phyloP scores from a whole-genome alignment of 2,888 invertebrate species.

The Leptopilina myrica region DNA sequence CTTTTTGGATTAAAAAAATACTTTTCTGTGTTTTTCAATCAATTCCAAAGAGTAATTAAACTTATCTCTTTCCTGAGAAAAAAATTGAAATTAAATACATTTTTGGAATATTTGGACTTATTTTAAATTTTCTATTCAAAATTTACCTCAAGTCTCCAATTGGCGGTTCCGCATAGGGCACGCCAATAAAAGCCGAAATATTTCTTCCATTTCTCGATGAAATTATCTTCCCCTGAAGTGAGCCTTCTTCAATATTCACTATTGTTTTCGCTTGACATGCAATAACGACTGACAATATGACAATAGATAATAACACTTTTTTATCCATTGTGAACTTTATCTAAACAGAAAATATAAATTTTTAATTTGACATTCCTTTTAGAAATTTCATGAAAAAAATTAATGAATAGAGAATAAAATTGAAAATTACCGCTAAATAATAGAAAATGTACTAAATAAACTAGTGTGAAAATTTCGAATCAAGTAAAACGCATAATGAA shows the following conservation, averaged over 20 bases:
- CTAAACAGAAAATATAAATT: background rate
- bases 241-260: conserved; percentile 3
- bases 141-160: conserved; percentile 58
- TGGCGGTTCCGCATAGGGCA: conserved; percentile 64
- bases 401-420: too few relatives aligned
- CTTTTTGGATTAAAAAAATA: too few relatives aligned
- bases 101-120: background rate
- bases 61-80: too few relatives aligned
- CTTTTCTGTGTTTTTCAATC: too few relatives aligned
- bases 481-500: too few relatives aligned
- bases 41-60: too few relatives aligned
- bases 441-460: too few relatives aligned
- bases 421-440: too few relatives aligned
- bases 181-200: conserved; percentile 57
- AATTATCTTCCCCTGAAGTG: background rate
- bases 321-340: background rate
- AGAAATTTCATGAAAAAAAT: too few relatives aligned
- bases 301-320: background rate
- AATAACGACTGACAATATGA: background rate
- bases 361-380: too few relatives aligned
- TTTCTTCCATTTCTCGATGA: conserved; percentile 4
- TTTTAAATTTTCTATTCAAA: background rate
- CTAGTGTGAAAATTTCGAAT: too few relatives aligned
- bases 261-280: background rate
- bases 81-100: background rate